Evolutionary conservation across 2,888 invertebrate genomes (phyloP).

Genomic region (Apamea anceps): DNA sequence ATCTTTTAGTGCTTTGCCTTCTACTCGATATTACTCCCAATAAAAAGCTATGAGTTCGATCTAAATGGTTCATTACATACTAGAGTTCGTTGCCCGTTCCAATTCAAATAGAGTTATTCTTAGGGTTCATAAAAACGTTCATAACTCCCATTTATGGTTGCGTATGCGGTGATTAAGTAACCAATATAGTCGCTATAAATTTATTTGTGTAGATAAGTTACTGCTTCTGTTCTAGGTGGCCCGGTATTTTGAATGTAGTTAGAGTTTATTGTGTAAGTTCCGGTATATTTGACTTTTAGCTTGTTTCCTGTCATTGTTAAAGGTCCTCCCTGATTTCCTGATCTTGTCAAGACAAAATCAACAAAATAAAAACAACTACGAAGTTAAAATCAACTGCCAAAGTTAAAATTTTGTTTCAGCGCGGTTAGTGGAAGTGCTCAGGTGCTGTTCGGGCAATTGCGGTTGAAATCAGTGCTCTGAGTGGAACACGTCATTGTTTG

Average conservation of each 20-base stretch:
- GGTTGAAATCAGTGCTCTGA: too few relatives aligned
- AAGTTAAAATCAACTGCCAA: background rate
- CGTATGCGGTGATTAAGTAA: slow-evolving; percentile 62
- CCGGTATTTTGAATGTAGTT: slow-evolving; percentile 11
- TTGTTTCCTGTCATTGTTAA: background rate
- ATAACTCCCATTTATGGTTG: slow-evolving; percentile 71
- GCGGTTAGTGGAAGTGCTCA: too few relatives aligned
- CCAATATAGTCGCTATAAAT: slow-evolving; percentile 64
- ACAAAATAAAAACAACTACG: background rate
- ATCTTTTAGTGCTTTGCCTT: slow-evolving; percentile 33
- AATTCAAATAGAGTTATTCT: slow-evolving; percentile 67
- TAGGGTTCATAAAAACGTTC: slow-evolving; percentile 71
- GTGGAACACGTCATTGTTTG: background rate
- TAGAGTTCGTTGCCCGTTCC: slow-evolving; percentile 62
- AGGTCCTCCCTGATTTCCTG: background rate
- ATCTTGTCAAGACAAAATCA: background rate
- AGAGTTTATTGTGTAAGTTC: background rate
- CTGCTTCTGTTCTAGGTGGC: slow-evolving; percentile 24
- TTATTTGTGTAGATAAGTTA: slow-evolving; percentile 57
- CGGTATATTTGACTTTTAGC: background rate
- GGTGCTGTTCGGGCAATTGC: too few relatives aligned
- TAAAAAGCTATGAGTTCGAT: slow-evolving; percentile 50
- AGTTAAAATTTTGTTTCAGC: too few relatives aligned
- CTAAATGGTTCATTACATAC: slow-evolving; percentile 49
- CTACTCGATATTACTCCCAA: slow-evolving; percentile 42